Base-by-base conservation (phyloP, 2,888 invertebrate genomes). In the Hemaris fuciformis region DNA sequence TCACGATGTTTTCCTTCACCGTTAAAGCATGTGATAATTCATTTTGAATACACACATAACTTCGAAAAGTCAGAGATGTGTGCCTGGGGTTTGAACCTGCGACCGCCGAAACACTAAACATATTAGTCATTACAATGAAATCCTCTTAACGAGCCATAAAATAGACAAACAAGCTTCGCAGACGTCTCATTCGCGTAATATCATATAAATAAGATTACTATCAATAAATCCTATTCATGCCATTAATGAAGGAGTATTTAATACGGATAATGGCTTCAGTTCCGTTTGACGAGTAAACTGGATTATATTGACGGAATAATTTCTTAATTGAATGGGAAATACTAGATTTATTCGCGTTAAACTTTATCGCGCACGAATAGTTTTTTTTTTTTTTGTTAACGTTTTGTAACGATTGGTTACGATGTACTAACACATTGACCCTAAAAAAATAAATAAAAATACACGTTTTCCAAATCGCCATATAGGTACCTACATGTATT, bases 181-280 rank as follows among this genome's bases (percentile, higher is more conserved):
- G 10, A 31, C 53, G 18, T 27, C 8, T 31, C 6, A 15, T 6
- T 27, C 5, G 53, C 18, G 31, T 5, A 27, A 31, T 31, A 48
- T 25, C 25, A 18, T 27, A 7, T 53, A 31, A 53, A 53, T 53
- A 53, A 53, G 18, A 18, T 53, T 31, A 31, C 18, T 10, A 18
- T 18, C 53, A 31, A 53, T 53, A 53, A 53, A 27, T 53, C 53
- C 53, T 31, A 53, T 53, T 48, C 53, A 53, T 53, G 53, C 53
- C 53, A 53, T 53, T 53, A 53, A 18, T 18, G 10, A 45, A 1
- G 48, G 48, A 27, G 15, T 27, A 27, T 38, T n/a, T 53, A 31
- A 15, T 53, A 8, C 27, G n/a, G 27, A 15, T 53, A 53, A 31
- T 53, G 18, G 27, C 8, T 48, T 27, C 7, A 48, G 31, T 31